Evolutionary conservation across 2,888 invertebrate genomes (phyloP), one percentile per base, ranked within the genome.

Genomic region (Lagria hirta): DNA sequence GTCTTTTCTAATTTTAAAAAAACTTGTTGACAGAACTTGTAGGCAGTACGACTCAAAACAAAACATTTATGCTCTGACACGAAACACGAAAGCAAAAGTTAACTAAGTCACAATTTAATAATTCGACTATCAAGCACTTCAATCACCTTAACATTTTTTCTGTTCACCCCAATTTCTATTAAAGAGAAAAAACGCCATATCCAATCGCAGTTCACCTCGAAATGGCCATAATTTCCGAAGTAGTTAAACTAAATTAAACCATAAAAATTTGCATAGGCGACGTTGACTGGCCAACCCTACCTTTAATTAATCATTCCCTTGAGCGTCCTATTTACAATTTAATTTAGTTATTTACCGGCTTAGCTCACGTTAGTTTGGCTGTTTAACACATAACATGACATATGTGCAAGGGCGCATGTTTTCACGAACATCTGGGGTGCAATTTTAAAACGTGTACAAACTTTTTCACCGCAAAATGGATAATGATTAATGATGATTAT

Each of bases 311-410:
- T 60, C 57, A 57, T 54, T 55, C 56, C 61, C 55, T 50, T 42
- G 48, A 51, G 52, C 54, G 50, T 52, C 46, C 54, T 51, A 57
- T 62, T 57, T 52, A 54, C 57, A 58, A 59, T 62, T 61, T 61
- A 64, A 64, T 64, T 64, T 62, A 61, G 60, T 61, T 58, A 64
- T 64, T 62, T 61, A 58, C 51, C 55, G 57, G 48, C 57, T 51
- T 37, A 47, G 52, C 49, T 54, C 56, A 57, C 57, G 55, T 52
- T 49, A 48, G 23, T 23, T 36, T 37, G 27, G 43, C 32, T n/a
- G 35, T 35, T 35, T 26, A 26, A 17, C 28, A 32, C 43, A 42
- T 32, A 37, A 45, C 47, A 47, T 43, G 52, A 44, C 55, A 55
- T 54, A 38, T 46, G 29, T 47, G 49, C 41, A n/a, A n/a, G n/a